Evolutionary conservation across 2,113 vertebrate genomes (phyloP), one percentile per base, ranked within the genome.

Genomic region (Halcyon senegalensis): DNA sequence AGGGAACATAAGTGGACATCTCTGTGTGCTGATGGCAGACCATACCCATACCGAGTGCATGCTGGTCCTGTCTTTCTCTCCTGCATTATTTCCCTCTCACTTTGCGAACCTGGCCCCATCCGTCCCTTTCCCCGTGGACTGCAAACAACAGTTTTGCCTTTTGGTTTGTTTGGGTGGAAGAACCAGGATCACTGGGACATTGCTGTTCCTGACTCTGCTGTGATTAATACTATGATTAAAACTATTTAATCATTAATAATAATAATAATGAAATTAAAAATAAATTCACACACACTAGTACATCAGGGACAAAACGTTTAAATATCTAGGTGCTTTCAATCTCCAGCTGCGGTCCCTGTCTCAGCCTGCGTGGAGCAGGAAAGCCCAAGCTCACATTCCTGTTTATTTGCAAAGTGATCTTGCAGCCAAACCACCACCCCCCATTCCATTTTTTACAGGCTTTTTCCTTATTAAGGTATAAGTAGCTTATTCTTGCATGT

Each of bases 401-500:
- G 84, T 94, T 95, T 95, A 89, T 94, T 93, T 95, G 83, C 13
- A 0, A 84, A 95, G 86, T 4, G 77, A 51, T 92, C 86, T 66
- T 1, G 0, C 35, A 66, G 94, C 53, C 94, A 93, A 88, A 84
- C 73, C 77, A 28, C 89, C 79, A 2, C 37, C 79, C 79, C 80
- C 50, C 48, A 23, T 46, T 35, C 91, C 59, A 80, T 91, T 97
- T 97, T 96, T 89, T 91, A 62, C 69, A 84, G 94, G 91, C 80
- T 96, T 91, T 94, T 96, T 84, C 89, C 96, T 96, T 96, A 96
- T 96, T 96, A 95, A 97, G 96, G 94, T 96, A 27, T 96, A 97
- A 97, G 95, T 96, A 97, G 96, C 95, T 96, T 97, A 97, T 96
- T 97, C 96, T 95, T 41, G 55, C 89, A 77, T 73, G 93, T 85